phyloP scores from a whole-genome alignment of 2,888 invertebrate species.

The Norana najaformis region DNA sequence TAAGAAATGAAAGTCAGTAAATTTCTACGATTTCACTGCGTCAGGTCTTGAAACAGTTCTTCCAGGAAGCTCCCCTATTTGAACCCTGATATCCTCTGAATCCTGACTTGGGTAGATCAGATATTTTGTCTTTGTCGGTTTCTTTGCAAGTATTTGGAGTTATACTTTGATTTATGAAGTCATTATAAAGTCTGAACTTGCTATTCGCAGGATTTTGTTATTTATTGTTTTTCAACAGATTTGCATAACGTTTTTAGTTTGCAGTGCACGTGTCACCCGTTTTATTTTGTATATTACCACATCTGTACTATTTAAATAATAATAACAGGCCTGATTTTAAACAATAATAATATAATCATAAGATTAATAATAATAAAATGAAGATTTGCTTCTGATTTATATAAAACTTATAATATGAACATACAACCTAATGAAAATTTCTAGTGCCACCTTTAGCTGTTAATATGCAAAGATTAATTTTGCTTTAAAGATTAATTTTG shows the following conservation, averaged over 20 bases:
- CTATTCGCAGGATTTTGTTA: not conserved
- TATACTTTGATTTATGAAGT: not conserved
- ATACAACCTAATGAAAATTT: too few relatives aligned
- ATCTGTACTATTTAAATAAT: not conserved
- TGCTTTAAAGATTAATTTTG: too few relatives aligned
- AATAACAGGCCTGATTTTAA: not conserved
- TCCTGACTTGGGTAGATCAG: not conserved
- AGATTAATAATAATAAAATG: not conserved
- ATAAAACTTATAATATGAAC: too few relatives aligned
- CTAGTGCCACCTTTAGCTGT: too few relatives aligned
- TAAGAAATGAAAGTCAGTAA: not conserved
- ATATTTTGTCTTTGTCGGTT: not conserved
- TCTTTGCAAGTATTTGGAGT: not conserved
- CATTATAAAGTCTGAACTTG: not conserved
- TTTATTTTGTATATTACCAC: not conserved
- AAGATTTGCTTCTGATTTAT: not conserved
- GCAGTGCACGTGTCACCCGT: not conserved
- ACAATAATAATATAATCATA: not conserved
- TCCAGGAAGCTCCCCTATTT: not conserved
- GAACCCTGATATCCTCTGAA: not conserved
- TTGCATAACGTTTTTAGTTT: not conserved
- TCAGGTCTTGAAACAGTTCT: not conserved
- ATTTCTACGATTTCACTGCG: not conserved
- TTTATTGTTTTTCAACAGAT: not conserved
- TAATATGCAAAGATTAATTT: too few relatives aligned